Evolutionary conservation across 2,888 invertebrate genomes (phyloP).

Genomic region (Melieria picta): DNA sequence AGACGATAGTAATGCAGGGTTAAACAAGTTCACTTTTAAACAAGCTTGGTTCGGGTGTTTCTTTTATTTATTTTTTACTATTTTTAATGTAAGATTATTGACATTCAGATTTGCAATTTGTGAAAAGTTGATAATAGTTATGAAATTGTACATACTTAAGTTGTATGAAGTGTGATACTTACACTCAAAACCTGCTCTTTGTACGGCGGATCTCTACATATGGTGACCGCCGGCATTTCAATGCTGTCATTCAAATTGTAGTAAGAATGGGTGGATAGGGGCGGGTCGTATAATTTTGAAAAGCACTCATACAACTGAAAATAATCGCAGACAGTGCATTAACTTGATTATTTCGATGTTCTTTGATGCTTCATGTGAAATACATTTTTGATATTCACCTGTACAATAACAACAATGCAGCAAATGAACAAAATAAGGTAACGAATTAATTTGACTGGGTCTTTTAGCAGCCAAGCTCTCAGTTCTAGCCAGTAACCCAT

Average conservation of each 20-base stretch:
- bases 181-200: slow-evolving; percentile 70
- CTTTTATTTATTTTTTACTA: no score
- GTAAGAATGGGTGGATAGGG: slow-evolving; percentile 75
- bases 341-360: background rate
- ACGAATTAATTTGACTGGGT: slow-evolving; percentile 70
- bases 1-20: no score
- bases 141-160: no score
- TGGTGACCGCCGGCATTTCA: slow-evolving; percentile 75
- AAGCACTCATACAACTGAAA: slow-evolving; percentile 71
- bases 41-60: no score
- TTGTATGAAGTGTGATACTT: slow-evolving; percentile 49
- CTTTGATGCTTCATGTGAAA: background rate
- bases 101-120: no score
- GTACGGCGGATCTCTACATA: slow-evolving; percentile 75
- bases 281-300: slow-evolving; percentile 71
- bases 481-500: slow-evolving; percentile 62
- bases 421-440: slow-evolving; percentile 70
- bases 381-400: slow-evolving; percentile 64
- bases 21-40: no score
- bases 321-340: background rate
- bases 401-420: slow-evolving; percentile 70
- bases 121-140: no score
- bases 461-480: slow-evolving; percentile 60
- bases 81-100: no score
- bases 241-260: slow-evolving; percentile 75